These are phyloP conservation scores for Perccottus glenii DNA, from an alignment of 2,113 vertebrate species.

Conservation along the genomic window DNA sequence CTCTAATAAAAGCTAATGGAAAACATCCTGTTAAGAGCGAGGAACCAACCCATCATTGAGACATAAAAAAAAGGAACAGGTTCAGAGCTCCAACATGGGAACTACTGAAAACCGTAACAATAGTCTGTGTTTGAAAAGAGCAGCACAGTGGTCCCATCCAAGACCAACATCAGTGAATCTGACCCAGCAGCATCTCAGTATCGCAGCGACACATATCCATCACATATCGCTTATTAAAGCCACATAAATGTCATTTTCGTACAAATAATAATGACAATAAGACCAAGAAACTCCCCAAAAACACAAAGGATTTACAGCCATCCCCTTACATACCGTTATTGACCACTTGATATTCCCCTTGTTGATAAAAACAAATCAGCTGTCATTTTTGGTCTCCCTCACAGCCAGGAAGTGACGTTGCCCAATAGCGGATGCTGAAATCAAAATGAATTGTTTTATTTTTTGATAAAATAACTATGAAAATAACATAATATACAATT, in stretches of 20 bases:
- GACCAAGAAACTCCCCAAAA: accelerated
- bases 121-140: conserved; percentile 1
- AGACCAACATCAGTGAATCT: conserved; percentile 24
- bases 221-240: conserved; percentile 18
- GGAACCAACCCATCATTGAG: too few relatives aligned
- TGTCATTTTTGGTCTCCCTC: conserved; percentile 56
- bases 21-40: too few relatives aligned
- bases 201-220: conserved; percentile 26
- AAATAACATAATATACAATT: too few relatives aligned
- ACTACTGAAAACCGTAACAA: background rate
- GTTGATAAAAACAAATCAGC: conserved; percentile 70
- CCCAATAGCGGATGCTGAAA: background rate
- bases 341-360: conserved; percentile 38
- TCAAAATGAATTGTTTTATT: background rate
- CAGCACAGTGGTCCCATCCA: conserved; percentile 21
- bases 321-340: conserved; percentile 50
- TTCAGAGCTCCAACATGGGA: background rate
- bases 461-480: too few relatives aligned
- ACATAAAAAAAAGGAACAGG: too few relatives aligned
- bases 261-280: background rate
- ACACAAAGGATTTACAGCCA: accelerated
- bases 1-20: too few relatives aligned
- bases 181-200: conserved; percentile 45
- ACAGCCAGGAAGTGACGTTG: conserved; percentile 67
- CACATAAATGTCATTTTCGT: background rate